A percentile compares a stretch with the other conserved stretches of the same genome.
Conservation (phyloP, 1,140 invertebrate species). For the Proctacanthus coquilletti region DNA sequence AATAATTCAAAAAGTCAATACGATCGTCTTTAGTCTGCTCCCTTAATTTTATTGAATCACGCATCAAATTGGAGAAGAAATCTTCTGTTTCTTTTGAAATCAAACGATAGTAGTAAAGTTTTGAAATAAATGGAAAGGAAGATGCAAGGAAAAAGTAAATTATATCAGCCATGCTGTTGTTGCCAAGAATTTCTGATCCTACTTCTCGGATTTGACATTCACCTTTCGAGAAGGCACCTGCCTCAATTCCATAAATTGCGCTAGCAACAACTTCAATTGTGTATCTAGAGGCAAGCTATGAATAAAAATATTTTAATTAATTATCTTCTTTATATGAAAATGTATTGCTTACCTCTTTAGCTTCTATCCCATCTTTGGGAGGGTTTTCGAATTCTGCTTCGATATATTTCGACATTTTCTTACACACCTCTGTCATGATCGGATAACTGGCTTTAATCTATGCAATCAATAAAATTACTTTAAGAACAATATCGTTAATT, state of each 20-base stretch:
- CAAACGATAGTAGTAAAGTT: slow-evolving; percentile 6
- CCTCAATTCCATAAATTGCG: slow-evolving; percentile 32
- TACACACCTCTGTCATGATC: slow-evolving; percentile 19
- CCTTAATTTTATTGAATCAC: slow-evolving; percentile 17
- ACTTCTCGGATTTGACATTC: slow-evolving; percentile 14
- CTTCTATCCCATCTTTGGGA: slow-evolving; percentile 16
- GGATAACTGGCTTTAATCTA: slow-evolving; percentile 20
- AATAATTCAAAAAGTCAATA: slow-evolving; percentile 27
- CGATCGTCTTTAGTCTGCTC: slow-evolving; percentile 8
- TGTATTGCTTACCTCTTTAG: slow-evolving; percentile 4
- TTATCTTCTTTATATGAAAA: not conserved
- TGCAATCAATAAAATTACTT: not conserved
- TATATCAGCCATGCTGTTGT: too few relatives aligned
- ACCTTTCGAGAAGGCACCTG: slow-evolving; percentile 18
- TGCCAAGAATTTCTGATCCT: slow-evolving; percentile 14
- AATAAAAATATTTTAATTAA: too few relatives aligned
- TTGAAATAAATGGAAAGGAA: slow-evolving; percentile 11
- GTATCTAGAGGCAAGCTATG: slow-evolving; percentile 24
- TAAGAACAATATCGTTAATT: not conserved
- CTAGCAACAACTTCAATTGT: slow-evolving; percentile 34
- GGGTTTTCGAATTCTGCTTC: not conserved
- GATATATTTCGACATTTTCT: slow-evolving; percentile 8
- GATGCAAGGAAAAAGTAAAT: slow-evolving; percentile 10
- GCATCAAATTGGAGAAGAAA: slow-evolving; percentile 23
- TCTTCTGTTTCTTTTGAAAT: slow-evolving; percentile 1